Evolutionary conservation across 2,797 vertebrate species (phyloP).

Genomic region (Peromyscus attwateri): DNA sequence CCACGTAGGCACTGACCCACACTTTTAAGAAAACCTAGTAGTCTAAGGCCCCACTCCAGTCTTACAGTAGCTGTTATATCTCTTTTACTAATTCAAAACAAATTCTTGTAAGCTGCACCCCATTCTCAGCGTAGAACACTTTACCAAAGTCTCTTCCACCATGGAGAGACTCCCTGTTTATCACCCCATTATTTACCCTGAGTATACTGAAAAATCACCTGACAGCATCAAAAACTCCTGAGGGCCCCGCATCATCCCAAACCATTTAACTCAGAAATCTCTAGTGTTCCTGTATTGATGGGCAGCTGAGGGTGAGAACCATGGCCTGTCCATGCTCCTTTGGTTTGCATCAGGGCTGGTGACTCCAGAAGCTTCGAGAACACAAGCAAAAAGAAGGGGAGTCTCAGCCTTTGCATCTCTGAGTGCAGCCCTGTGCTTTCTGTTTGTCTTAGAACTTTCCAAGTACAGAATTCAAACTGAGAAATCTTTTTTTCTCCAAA

Average conservation of each 20-base stretch:
- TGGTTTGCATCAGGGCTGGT: neutral
- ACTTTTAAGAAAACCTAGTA: neutral
- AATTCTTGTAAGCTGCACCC: neutral
- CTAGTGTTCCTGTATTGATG: neutral
- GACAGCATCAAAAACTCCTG: neutral
- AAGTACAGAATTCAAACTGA: neutral
- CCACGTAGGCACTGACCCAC: neutral
- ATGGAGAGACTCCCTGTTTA: neutral
- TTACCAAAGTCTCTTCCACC: neutral
- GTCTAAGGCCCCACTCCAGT: neutral
- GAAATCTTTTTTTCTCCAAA: neutral
- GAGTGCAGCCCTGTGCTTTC: neutral
- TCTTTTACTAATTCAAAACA: neutral
- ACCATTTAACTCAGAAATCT: neutral
- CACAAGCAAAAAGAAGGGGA: neutral
- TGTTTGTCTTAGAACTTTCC: neutral
- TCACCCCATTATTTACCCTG: neutral
- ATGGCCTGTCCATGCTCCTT: neutral
- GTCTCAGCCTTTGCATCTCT: neutral
- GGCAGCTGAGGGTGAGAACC: neutral
- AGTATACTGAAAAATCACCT: neutral
- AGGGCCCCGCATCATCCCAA: neutral
- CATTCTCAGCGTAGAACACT: neutral
- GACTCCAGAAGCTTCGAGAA: neutral
- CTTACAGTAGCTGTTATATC: neutral